These are phyloP conservation scores for Cactoblastis cactorum DNA, from an alignment of 2,888 invertebrate genomes.

Conservation along the genomic window DNA sequence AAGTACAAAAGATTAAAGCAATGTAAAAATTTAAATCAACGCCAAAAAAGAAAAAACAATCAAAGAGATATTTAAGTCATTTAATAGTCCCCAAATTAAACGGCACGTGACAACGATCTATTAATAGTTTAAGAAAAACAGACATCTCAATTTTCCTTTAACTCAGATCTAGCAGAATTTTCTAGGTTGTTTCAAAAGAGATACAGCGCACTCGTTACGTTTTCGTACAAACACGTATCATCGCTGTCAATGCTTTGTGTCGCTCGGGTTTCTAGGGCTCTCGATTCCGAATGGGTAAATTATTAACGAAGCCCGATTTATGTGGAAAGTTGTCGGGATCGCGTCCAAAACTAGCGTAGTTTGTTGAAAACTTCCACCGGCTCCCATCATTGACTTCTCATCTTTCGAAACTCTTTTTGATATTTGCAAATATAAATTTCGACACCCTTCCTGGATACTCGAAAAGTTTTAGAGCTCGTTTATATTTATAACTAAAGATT, in stretches of 20 bases:
- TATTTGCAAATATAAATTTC: conserved; percentile 34
- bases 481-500: conserved; percentile 23
- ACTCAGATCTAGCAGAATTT: too few species aligned
- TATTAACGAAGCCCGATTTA: conserved; percentile 61
- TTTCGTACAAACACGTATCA: conserved; percentile 19
- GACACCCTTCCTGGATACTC: conserved; percentile 25
- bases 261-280: conserved; percentile 28
- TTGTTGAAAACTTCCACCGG: conserved; percentile 34
- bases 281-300: conserved; percentile 49
- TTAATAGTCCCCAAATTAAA: conserved; percentile 3
- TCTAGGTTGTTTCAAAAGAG: conserved; percentile 20
- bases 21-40: not conserved
- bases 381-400: conserved; percentile 40
- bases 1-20: too few species aligned
- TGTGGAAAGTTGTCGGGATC: conserved; percentile 51
- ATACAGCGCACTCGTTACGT: conserved; percentile 21
- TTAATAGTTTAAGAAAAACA: not conserved
- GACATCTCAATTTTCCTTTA: not conserved
- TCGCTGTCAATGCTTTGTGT: conserved; percentile 22
- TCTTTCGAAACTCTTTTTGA: conserved; percentile 35
- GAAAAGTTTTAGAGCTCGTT: conserved; percentile 19
- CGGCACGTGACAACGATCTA: conserved; percentile 1
- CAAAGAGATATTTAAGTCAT: not conserved
- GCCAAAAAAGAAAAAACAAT: not conserved
- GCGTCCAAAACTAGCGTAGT: conserved; percentile 48